phyloP scores from a whole-genome alignment of 2,888 invertebrate species.

The Tholera decimalis region DNA sequence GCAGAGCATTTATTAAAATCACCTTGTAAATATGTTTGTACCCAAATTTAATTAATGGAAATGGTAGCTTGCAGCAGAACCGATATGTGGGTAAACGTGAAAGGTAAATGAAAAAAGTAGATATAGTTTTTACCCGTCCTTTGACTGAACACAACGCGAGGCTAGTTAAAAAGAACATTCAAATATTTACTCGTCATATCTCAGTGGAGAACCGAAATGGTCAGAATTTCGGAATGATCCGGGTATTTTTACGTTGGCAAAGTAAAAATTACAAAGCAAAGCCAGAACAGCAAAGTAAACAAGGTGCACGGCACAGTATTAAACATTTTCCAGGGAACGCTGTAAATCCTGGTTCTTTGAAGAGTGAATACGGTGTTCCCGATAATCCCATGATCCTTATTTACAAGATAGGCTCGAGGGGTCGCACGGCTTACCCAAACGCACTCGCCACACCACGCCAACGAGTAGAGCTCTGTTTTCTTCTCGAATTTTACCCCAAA shows the following conservation, averaged over 20 bases:
- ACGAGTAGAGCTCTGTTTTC: slow-evolving; percentile 65
- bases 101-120: neutral
- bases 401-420: slow-evolving; percentile 79
- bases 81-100: neutral
- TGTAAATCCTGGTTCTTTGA: slow-evolving; percentile 76
- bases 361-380: slow-evolving; percentile 80
- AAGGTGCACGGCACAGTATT: slow-evolving; percentile 62
- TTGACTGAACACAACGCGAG: neutral
- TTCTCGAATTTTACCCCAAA: slow-evolving; percentile 46
- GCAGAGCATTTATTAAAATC: neutral
- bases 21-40: slow-evolving; percentile 23
- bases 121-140: neutral
- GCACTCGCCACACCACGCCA: slow-evolving; percentile 67
- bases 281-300: slow-evolving; percentile 52
- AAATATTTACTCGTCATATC: slow-evolving; percentile 30
- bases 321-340: slow-evolving; percentile 62
- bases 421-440: slow-evolving; percentile 68
- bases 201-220: neutral
- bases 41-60: neutral
- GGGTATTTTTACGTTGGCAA: slow-evolving; percentile 8
- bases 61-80: neutral
- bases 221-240: neutral
- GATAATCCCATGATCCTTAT: slow-evolving; percentile 87
- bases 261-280: slow-evolving; percentile 45
- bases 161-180: slow-evolving; percentile 8